Percentiles rank a stretch among this genome's conserved stretches.
phyloP scores from a whole-genome alignment of 2,888 invertebrate genomes.

The Cephalotes varians region DNA sequence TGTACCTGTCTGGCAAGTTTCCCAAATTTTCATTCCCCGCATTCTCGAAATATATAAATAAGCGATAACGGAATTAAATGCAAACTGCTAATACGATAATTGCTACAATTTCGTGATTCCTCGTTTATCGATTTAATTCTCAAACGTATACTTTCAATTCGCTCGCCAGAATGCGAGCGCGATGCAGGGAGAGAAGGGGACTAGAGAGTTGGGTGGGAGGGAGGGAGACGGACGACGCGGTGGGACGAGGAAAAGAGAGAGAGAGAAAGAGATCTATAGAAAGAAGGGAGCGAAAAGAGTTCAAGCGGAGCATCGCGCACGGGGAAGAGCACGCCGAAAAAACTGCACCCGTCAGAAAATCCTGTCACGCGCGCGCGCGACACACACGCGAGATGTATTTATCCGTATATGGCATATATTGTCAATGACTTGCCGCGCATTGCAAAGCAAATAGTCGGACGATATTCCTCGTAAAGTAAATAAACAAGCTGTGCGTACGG shows the following conservation, averaged over 20 bases:
- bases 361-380: background rate
- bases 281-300: background rate
- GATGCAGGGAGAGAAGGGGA: conserved; percentile 40
- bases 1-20: background rate
- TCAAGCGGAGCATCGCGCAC: conserved; percentile 30
- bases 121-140: conserved; percentile 80
- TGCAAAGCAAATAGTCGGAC: conserved; percentile 24
- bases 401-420: conserved; percentile 16
- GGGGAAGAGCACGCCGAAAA: conserved; percentile 19
- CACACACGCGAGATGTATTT: conserved; percentile 12
- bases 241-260: background rate
- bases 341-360: conserved; percentile 44
- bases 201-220: background rate
- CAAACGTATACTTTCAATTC: conserved; percentile 79
- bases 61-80: conserved; percentile 3
- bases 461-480: conserved; percentile 27
- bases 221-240: background rate
- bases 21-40: background rate
- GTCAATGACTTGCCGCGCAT: conserved; percentile 26
- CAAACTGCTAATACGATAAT: conserved; percentile 69
- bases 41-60: conserved; percentile 11
- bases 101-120: conserved; percentile 66
- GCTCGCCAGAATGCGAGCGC: conserved; percentile 51
- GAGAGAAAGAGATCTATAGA: background rate
- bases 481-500: conserved; percentile 13